Evolutionary conservation across 2,797 vertebrate genomes (phyloP).

Genomic region (Lepidocolaptes lacrymiger): DNA sequence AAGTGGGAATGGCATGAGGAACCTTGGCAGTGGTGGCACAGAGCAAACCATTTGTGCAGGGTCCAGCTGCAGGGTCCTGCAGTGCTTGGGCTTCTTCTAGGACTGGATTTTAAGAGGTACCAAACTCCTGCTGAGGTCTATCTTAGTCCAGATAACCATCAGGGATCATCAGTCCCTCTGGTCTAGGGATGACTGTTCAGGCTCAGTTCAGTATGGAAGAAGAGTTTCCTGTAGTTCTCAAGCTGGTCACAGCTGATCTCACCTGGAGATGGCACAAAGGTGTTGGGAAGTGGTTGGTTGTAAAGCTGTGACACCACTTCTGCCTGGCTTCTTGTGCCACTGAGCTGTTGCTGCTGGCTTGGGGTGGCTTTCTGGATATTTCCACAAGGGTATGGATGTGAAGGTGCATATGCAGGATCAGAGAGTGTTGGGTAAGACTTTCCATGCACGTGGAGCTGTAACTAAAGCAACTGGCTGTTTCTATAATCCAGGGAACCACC

Average conservation of each 20-base stretch:
- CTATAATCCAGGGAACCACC: neutral
- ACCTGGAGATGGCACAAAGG: no score
- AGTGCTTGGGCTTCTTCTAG: neutral
- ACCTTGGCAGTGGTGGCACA: neutral
- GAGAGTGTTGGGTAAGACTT: neutral
- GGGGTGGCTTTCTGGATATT: neutral
- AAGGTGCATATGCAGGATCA: neutral
- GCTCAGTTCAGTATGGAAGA: neutral
- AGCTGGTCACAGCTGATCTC: neutral
- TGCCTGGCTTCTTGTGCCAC: neutral
- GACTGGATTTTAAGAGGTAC: neutral
- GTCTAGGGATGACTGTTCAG: neutral
- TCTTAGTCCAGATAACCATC: neutral
- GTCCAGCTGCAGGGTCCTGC: neutral
- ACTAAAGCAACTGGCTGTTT: neutral
- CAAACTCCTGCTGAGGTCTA: neutral
- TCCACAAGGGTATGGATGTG: neutral
- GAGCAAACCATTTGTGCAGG: fast-evolving
- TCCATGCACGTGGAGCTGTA: neutral
- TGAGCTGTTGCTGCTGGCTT: neutral
- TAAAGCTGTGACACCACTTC: neutral
- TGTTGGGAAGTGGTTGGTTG: no score
- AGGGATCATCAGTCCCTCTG: neutral
- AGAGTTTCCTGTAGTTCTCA: neutral
- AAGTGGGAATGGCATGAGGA: neutral